phyloP scores from a whole-genome alignment of 2,113 vertebrate genomes.

The Leptosomus discolor region DNA sequence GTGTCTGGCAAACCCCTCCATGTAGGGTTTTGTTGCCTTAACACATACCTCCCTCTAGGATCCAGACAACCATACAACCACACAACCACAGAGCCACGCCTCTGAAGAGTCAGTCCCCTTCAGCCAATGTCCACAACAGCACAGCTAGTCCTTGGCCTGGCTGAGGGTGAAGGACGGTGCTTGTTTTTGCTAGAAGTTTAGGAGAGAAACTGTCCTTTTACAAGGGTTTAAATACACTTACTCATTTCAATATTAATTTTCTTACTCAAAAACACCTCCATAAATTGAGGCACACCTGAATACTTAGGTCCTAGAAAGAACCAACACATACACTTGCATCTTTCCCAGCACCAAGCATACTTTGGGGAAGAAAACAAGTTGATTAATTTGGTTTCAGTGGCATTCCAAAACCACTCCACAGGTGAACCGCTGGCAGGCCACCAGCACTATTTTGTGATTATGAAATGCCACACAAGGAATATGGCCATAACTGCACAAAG shows the following conservation, averaged over 20 bases:
- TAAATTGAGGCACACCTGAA: neutral
- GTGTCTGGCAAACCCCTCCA: too few relatives aligned
- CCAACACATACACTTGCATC: neutral
- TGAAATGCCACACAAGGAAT: neutral
- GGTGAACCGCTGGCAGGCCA: neutral
- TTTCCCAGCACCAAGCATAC: neutral
- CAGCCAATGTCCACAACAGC: neutral
- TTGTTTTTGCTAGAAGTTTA: neutral
- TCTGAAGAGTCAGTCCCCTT: neutral
- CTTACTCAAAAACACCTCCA: neutral
- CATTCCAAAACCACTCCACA: neutral
- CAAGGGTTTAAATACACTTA: neutral
- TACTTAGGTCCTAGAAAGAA: neutral
- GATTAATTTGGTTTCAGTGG: neutral
- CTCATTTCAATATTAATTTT: neutral
- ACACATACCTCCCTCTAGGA: neutral
- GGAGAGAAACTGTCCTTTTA: neutral
- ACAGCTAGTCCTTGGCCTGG: neutral
- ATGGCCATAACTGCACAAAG: rapidly evolving
- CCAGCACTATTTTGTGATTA: too few relatives aligned
- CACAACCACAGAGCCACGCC: neutral
- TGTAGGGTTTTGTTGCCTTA: neutral
- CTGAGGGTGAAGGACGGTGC: neutral
- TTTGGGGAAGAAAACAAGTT: neutral
- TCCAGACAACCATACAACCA: neutral